phyloP scores from a whole-genome alignment of 2,797 vertebrate genomes.

The Notolepis coatsorum region DNA sequence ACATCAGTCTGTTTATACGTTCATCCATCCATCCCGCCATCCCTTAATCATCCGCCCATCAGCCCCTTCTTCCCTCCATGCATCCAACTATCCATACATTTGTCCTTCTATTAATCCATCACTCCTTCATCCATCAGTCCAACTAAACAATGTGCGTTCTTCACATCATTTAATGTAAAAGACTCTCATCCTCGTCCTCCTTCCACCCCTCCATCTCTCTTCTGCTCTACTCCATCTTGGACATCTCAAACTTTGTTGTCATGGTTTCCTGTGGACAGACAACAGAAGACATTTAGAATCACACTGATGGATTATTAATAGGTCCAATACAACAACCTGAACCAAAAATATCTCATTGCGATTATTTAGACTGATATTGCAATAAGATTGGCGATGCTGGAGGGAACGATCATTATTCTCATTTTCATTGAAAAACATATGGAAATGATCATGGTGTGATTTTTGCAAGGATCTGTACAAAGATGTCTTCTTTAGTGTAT shows the following conservation, averaged over 20 bases:
- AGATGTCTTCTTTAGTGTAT: too few species aligned
- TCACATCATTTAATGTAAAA: too few species aligned
- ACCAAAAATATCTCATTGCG: too few species aligned
- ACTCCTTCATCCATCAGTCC: neutral
- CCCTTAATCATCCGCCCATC: neutral
- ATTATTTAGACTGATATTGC: too few species aligned
- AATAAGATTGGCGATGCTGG: too few species aligned
- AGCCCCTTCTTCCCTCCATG: neutral
- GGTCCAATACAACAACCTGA: too few species aligned
- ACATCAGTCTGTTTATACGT: neutral
- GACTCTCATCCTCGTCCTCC: neutral
- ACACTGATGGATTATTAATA: too few species aligned
- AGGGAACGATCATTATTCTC: too few species aligned
- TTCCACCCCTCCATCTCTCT: neutral
- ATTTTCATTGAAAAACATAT: too few species aligned
- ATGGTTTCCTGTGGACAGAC: slow-evolving; percentile 77
- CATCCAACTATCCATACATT: neutral
- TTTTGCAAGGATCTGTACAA: too few species aligned
- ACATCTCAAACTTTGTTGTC: slow-evolving; percentile 87
- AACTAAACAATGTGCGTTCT: neutral
- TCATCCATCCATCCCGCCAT: too few species aligned
- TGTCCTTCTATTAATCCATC: neutral
- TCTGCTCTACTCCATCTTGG: slow-evolving; percentile 84
- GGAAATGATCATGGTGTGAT: too few species aligned
- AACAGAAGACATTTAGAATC: slow-evolving; percentile 1